phyloP scores from a whole-genome alignment of 2,888 invertebrate genomes.

The Elgonia sp. region DNA sequence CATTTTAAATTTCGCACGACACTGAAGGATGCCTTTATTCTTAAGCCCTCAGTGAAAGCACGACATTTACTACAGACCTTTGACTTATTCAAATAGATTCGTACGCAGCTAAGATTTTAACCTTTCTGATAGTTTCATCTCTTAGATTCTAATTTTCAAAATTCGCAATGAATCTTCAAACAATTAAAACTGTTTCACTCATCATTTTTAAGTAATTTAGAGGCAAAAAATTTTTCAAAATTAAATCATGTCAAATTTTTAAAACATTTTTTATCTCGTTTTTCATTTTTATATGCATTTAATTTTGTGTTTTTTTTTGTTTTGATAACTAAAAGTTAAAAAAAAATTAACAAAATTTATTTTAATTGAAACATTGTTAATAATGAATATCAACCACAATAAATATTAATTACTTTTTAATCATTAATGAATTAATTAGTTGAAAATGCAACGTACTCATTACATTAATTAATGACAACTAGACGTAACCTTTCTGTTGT shows the following conservation, averaged over 20 bases:
- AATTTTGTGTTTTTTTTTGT: no score
- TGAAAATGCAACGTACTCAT: slow-evolving; percentile 22
- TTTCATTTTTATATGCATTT: no score
- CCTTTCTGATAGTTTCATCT: slow-evolving; percentile 59
- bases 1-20: slow-evolving; percentile 72
- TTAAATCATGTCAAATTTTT: no score
- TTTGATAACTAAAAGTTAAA: no score
- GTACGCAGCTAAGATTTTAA: slow-evolving; percentile 69
- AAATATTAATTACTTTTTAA: slow-evolving; percentile 32
- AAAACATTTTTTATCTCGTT: no score
- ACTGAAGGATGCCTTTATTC: slow-evolving; percentile 71
- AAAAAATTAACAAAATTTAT: no score
- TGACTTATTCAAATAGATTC: slow-evolving; percentile 74
- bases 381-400: neutral
- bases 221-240: no score
- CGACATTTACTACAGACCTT: slow-evolving; percentile 76
- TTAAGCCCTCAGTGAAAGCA: slow-evolving; percentile 74
- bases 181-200: no score
- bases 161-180: neutral
- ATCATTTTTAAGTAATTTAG: no score
- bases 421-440: slow-evolving; percentile 41
- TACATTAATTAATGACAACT: slow-evolving; percentile 42
- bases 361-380: no score
- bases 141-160: slow-evolving; percentile 14
- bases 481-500: slow-evolving; percentile 43